Conservation (phyloP, 2,797 vertebrate species). For the Argentina silus region DNA sequence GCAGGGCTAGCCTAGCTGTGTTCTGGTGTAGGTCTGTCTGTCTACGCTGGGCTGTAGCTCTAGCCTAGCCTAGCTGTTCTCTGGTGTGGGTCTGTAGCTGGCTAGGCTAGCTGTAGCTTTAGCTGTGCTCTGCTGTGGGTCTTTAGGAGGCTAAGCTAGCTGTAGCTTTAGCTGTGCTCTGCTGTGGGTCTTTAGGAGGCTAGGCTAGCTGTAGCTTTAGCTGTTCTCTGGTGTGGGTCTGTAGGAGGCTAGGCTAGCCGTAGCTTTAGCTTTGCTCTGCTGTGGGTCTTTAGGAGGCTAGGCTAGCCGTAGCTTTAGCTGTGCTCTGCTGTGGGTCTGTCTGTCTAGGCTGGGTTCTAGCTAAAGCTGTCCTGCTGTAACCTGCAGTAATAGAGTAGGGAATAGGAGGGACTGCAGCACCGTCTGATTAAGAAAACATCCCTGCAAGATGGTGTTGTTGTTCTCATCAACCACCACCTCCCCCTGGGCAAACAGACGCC, state of each 20-base stretch:
- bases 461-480: slow-evolving; percentile 46
- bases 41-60: background rate
- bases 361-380: slow-evolving; percentile 61
- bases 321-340: background rate
- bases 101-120: background rate
- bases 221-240: background rate
- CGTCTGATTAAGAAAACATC: slow-evolving; percentile 73
- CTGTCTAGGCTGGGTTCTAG: slow-evolving; percentile 15
- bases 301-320: too few relatives aligned
- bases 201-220: slow-evolving; percentile 32
- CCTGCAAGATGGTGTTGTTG: slow-evolving; percentile 70
- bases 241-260: background rate
- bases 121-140: background rate
- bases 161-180: too few relatives aligned
- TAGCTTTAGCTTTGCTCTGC: background rate
- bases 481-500: slow-evolving; percentile 66
- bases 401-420: slow-evolving; percentile 64
- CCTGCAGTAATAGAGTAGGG: slow-evolving; percentile 67
- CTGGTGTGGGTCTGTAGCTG: background rate
- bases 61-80: background rate
- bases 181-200: background rate
- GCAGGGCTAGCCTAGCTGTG: slow-evolving; percentile 57
- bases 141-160: too few relatives aligned
- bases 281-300: too few relatives aligned
- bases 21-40: slow-evolving; percentile 23